Evolutionary conservation across 1,140 invertebrate genomes (phyloP).

Genomic region (Drosophila lacertosa): DNA sequence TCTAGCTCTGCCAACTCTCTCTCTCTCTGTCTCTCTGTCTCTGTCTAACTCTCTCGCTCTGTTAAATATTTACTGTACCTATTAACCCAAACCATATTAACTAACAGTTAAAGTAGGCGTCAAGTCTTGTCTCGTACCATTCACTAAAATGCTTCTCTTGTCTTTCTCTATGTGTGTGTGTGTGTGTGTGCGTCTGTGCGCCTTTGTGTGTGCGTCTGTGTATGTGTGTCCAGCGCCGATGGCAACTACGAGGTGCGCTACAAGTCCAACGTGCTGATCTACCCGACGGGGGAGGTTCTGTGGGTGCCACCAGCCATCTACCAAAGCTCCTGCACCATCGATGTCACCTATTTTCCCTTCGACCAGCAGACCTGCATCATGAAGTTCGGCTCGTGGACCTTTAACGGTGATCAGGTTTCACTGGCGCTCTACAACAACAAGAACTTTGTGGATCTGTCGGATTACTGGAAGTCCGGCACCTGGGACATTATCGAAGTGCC

Average conservation of each 20-base stretch:
- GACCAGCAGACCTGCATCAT: conserved; percentile 99
- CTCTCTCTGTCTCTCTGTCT: conserved; percentile 21
- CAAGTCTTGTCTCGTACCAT: background rate
- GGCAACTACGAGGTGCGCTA: conserved; percentile 98
- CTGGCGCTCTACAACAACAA: conserved; percentile 97
- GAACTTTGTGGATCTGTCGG: conserved; percentile 97
- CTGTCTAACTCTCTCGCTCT: conserved; percentile 8
- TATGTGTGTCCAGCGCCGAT: conserved; percentile 89
- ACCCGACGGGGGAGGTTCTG: conserved; percentile 95
- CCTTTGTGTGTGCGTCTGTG: too few relatives aligned
- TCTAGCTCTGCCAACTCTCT: conserved; percentile 35
- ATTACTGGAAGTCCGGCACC: conserved; percentile 99
- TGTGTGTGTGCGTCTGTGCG: too few relatives aligned
- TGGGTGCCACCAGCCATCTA: conserved; percentile 99
- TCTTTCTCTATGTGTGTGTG: conserved; percentile 12
- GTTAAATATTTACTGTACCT: conserved; percentile 4
- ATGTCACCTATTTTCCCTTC: conserved; percentile 99
- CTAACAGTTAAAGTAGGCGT: conserved; percentile 10
- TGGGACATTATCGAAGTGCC: conserved; percentile 99
- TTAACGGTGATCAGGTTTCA: conserved; percentile 98
- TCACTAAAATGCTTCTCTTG: background rate
- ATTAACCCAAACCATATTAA: background rate
- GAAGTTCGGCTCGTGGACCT: conserved; percentile 99
- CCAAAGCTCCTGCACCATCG: conserved; percentile 99
- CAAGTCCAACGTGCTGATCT: conserved; percentile 98